Evolutionary conservation across 1,140 invertebrate genomes (phyloP).

Genomic region (Halictus rubicundus): DNA sequence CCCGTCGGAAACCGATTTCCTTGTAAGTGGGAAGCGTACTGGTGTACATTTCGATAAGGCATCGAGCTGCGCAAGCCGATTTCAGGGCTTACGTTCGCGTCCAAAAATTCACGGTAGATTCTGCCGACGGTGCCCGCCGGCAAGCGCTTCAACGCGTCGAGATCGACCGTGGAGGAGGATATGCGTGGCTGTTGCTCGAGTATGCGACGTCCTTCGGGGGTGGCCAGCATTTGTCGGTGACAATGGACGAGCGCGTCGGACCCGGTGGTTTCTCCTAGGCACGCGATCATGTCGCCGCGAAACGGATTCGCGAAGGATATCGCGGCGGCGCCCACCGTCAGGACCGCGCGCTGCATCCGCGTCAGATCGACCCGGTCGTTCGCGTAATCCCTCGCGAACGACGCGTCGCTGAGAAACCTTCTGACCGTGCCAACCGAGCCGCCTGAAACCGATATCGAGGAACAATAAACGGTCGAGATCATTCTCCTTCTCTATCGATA

Average conservation of each 20-base stretch:
- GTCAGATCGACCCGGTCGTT: slow-evolving; percentile 87
- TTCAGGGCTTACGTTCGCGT: slow-evolving; percentile 84
- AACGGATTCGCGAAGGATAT: slow-evolving; percentile 88
- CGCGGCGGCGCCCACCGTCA: slow-evolving; percentile 90
- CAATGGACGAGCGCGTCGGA: slow-evolving; percentile 86
- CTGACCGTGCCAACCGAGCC: slow-evolving; percentile 48
- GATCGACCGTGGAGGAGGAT: slow-evolving; percentile 90
- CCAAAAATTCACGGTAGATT: slow-evolving; percentile 91
- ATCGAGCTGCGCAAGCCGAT: slow-evolving; percentile 5
- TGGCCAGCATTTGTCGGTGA: slow-evolving; percentile 84
- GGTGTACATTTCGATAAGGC: neutral
- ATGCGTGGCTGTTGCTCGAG: slow-evolving; percentile 91
- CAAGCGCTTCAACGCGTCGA: slow-evolving; percentile 85
- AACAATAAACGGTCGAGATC: slow-evolving; percentile 46
- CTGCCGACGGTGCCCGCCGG: slow-evolving; percentile 92
- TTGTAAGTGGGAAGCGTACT: no score
- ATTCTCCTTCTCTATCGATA: slow-evolving; percentile 53
- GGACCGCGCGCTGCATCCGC: slow-evolving; percentile 86
- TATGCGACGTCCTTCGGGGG: slow-evolving; percentile 87
- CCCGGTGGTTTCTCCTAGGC: slow-evolving; percentile 94
- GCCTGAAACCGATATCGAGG: slow-evolving; percentile 69
- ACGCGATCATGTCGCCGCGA: slow-evolving; percentile 95
- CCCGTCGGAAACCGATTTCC: no score
- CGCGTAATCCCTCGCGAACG: slow-evolving; percentile 80
- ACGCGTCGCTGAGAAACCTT: slow-evolving; percentile 56